Evolutionary conservation across 1,140 invertebrate species (phyloP).

Genomic region (Aradophagus sp.): DNA sequence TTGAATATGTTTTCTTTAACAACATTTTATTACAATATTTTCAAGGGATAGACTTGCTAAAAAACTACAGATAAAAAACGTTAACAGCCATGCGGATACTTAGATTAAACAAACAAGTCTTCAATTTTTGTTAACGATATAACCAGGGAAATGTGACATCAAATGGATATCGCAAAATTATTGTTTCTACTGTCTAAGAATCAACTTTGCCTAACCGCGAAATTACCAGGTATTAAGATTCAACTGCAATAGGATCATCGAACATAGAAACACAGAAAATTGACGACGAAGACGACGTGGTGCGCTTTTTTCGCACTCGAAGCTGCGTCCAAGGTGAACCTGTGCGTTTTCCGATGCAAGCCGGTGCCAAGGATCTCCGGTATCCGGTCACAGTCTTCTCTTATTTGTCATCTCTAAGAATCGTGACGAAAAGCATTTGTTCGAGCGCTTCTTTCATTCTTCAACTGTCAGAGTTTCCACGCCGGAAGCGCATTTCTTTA

Average conservation of each 20-base stretch:
- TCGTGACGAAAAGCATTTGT: slow-evolving; percentile 40
- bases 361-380: slow-evolving; percentile 45
- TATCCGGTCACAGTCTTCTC: slow-evolving; percentile 27
- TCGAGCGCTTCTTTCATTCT: slow-evolving; percentile 14
- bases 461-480: slow-evolving; percentile 10
- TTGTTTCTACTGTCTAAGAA: no score
- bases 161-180: no score
- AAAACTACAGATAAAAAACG: no score
- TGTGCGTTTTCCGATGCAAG: slow-evolving; percentile 39
- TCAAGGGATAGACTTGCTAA: no score
- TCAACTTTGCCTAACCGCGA: no score
- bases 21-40: no score
- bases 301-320: slow-evolving; percentile 26
- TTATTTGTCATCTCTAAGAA: slow-evolving; percentile 49
- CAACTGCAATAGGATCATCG: no score
- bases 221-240: neutral
- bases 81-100: no score
- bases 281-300: slow-evolving; percentile 11
- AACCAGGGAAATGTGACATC: no score
- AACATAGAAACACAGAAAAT: slow-evolving; percentile 14
- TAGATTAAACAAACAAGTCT: no score
- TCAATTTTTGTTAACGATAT: no score
- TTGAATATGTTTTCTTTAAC: no score
- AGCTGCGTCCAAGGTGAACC: slow-evolving; percentile 38
- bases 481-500: slow-evolving; percentile 4